A percentile compares a stretch with the other conserved stretches of the same genome.
Conservation (phyloP, 1,140 invertebrate genomes). For the Brachystomella parvula region DNA sequence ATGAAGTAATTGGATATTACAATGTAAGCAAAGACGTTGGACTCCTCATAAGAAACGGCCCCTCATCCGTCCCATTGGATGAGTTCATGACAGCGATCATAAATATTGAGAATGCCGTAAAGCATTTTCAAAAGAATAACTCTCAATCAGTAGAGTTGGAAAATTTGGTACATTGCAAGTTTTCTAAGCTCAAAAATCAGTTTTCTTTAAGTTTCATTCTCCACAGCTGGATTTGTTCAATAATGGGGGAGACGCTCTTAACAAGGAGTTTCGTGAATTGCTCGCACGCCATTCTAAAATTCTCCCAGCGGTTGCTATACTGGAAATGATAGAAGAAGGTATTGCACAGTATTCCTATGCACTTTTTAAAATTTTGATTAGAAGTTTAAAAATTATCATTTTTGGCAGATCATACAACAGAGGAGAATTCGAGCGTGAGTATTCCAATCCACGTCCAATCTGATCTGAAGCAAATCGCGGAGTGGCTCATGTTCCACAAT, state of each 20-base stretch:
- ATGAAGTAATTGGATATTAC: slow-evolving; percentile 83
- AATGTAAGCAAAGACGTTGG: slow-evolving; percentile 80
- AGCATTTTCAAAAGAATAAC: slow-evolving; percentile 88
- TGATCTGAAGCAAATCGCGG: slow-evolving; percentile 67
- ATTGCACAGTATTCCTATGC: slow-evolving; percentile 25
- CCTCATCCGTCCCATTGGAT: slow-evolving; percentile 52
- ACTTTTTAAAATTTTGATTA: slow-evolving; percentile 6
- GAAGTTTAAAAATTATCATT: slow-evolving; percentile 39
- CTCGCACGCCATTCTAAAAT: slow-evolving; percentile 78
- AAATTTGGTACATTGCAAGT: slow-evolving; percentile 77
- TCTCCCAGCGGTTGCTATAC: slow-evolving; percentile 68
- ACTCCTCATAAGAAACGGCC: slow-evolving; percentile 63
- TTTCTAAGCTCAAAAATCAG: slow-evolving; percentile 15
- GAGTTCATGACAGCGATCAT: slow-evolving; percentile 73
- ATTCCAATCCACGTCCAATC: slow-evolving; percentile 56
- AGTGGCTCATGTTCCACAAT: slow-evolving; percentile 73
- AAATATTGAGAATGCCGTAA: slow-evolving; percentile 72
- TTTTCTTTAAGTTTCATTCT: slow-evolving; percentile 25
- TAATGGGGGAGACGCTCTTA: slow-evolving; percentile 63
- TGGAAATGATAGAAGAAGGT: slow-evolving; percentile 82
- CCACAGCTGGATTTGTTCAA: slow-evolving; percentile 62
- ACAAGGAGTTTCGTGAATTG: slow-evolving; percentile 78
- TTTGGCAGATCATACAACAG: slow-evolving; percentile 44
- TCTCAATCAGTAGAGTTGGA: slow-evolving; percentile 87
- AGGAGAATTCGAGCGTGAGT: slow-evolving; percentile 48